A percentile compares a stretch with the other conserved stretches of the same genome.
phyloP scores from a whole-genome alignment of 1,140 invertebrate species.

The Asbolus verrucosus region DNA sequence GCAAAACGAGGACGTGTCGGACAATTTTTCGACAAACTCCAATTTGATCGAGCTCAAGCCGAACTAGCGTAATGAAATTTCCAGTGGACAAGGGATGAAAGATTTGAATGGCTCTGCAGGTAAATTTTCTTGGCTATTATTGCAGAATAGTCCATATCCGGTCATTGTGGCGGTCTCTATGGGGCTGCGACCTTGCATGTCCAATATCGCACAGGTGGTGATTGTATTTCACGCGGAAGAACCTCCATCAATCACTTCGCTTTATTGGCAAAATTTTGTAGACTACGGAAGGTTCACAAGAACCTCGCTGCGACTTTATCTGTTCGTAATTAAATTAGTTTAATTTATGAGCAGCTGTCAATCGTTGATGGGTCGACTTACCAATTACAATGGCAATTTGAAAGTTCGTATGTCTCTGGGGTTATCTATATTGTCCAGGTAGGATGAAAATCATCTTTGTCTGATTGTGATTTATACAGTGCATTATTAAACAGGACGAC shows the following conservation, averaged over 20 bases:
- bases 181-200: slow-evolving; percentile 4
- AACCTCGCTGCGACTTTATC: background rate
- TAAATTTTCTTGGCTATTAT: slow-evolving; percentile 1
- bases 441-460: slow-evolving; percentile 59
- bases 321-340: slow-evolving; percentile 46
- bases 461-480: slow-evolving; percentile 58
- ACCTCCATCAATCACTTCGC: slow-evolving; percentile 23
- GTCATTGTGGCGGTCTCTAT: slow-evolving; percentile 25
- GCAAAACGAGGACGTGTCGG: slow-evolving; percentile 9
- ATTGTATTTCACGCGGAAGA: slow-evolving; percentile 35
- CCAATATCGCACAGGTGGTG: slow-evolving; percentile 39
- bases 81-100: background rate
- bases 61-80: slow-evolving; percentile 4
- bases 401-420: slow-evolving; percentile 42
- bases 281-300: background rate
- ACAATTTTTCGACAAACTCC: background rate
- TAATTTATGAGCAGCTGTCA: slow-evolving; percentile 52
- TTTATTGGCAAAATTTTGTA: slow-evolving; percentile 20
- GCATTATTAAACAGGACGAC: slow-evolving; percentile 16
- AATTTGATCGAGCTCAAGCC: too few relatives aligned
- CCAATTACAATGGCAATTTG: slow-evolving; percentile 52
- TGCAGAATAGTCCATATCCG: slow-evolving; percentile 26
- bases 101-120: slow-evolving; percentile 29
- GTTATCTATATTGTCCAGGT: slow-evolving; percentile 42
- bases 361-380: slow-evolving; percentile 48